Evolutionary conservation across 2,888 invertebrate genomes (phyloP), one percentile per base, ranked within the genome.

Genomic region (Leucoptera coffeella): DNA sequence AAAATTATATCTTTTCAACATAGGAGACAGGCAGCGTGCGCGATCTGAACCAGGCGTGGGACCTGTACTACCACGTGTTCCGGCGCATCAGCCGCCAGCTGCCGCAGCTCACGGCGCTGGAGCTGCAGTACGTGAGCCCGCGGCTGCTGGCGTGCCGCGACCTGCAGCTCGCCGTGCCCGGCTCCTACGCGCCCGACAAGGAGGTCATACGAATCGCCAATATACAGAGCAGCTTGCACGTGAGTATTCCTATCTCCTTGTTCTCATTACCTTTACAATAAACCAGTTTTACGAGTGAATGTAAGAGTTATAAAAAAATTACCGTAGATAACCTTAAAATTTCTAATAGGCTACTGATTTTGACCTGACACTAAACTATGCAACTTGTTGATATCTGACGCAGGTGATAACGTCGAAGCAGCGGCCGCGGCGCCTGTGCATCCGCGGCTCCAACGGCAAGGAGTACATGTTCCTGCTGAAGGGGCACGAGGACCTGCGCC

Each of bases 401-500:
- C 61, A 83, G 74, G 92, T 99, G 4, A 97, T 99, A 41, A 92
- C 93, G 1, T 96, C 96, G 2, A 99, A 99, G 57, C 99, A 99
- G 58, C 74, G 97, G 3, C 99, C 99, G 0, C 78, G 99, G 17
- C 95, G 97, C 37, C 77, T 99, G 3, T 85, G 88, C 50, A 91
- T 99, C 33, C 65, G 78, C 51, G 96, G 96, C 12, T 92, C 91
- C 38, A 94, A 99, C 56, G 99, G 99, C 28, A 90, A 92, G 48
- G 95, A 97, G 50, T 99, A 96, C 62, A 91, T 91, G 83, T 99
- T 99, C 74, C 71, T 99, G 17, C 73, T 99, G 33, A 99, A 99
- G 59, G 99, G 99, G 0, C 99, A 99, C 58, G 99, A 99, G 61
- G 99, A 99, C 73, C 67, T 99, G 30, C 76, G 99, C 1, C 99